These are phyloP conservation scores for Hippasteria phrygiana DNA, from an alignment of 53 echinoderm and acorn worm species.

Conservation along the genomic window DNA sequence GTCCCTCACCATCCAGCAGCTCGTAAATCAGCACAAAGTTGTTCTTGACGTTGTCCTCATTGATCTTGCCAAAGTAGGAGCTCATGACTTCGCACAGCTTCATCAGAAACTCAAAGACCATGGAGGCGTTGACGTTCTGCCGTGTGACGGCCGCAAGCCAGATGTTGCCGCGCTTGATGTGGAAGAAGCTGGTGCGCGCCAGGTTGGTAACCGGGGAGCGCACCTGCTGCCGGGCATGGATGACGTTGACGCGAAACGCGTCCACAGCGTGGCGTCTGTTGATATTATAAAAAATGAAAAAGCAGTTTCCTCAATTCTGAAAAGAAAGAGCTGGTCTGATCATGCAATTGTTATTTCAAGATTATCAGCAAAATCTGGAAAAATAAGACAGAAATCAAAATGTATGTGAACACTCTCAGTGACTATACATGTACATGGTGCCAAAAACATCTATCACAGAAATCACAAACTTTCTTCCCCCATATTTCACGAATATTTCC, in stretches of 20 bases:
- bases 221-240: slow-evolving; percentile 98
- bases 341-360: no score
- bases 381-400: no score
- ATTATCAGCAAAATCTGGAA: no score
- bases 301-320: not conserved
- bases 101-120: slow-evolving; percentile 99
- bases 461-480: no score
- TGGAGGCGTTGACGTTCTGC: slow-evolving; percentile 98
- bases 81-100: slow-evolving; percentile 95
- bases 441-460: no score
- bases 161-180: slow-evolving; percentile 99
- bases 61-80: slow-evolving; percentile 98
- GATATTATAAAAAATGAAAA: slow-evolving; percentile 24
- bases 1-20: slow-evolving; percentile 87
- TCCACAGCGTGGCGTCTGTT: slow-evolving; percentile 95
- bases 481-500: no score
- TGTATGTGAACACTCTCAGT: no score
- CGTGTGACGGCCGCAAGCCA: slow-evolving; percentile 98
- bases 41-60: slow-evolving; percentile 98
- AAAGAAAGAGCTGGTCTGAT: no score
- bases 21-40: slow-evolving; percentile 99
- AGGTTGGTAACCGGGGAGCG: slow-evolving; percentile 97
- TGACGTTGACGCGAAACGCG: slow-evolving; percentile 97
- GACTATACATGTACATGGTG: no score
- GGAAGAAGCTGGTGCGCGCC: slow-evolving; percentile 98